Conservation (phyloP, 2,113 vertebrate genomes). For the Corythoichthys haematopterus region DNA sequence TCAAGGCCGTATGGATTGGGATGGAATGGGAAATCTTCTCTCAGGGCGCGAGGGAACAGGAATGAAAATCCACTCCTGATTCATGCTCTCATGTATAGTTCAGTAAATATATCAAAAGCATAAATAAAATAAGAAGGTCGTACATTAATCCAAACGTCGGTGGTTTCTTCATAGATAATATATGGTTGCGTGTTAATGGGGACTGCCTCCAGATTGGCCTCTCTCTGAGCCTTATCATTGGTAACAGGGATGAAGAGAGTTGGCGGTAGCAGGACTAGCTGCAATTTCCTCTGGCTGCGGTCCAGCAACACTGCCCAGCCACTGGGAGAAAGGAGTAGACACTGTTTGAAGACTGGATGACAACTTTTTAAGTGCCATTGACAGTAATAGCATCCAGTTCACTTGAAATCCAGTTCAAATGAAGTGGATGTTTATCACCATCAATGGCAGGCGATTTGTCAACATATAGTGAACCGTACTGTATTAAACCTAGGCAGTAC, state of each 20-base stretch:
- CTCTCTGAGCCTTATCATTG: constrained; percentile 76
- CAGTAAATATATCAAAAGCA: background rate
- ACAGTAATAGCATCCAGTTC: no score
- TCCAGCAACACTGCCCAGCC: constrained; percentile 94
- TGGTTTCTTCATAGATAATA: constrained; percentile 90
- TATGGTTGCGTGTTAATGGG: constrained; percentile 80
- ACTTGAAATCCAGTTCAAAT: no score
- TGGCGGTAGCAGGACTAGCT: constrained; percentile 85
- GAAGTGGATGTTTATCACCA: no score
- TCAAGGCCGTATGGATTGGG: no score
- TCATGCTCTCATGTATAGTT: no score
- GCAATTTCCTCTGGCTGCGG: constrained; percentile 87
- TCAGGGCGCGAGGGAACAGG: no score
- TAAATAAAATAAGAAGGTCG: constrained; percentile 13
- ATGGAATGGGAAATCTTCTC: no score
- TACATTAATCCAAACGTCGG: constrained; percentile 95
- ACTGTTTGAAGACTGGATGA: background rate
- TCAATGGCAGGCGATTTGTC: no score
- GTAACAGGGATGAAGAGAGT: constrained; percentile 83
- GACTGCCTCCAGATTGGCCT: constrained; percentile 77
- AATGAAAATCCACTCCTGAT: no score
- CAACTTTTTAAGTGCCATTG: no score
- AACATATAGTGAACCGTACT: background rate
- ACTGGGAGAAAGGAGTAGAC: constrained; percentile 54
- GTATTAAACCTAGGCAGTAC: background rate